Base-by-base conservation (phyloP, 2,888 invertebrate genomes). In the Cistogaster globosa region DNA sequence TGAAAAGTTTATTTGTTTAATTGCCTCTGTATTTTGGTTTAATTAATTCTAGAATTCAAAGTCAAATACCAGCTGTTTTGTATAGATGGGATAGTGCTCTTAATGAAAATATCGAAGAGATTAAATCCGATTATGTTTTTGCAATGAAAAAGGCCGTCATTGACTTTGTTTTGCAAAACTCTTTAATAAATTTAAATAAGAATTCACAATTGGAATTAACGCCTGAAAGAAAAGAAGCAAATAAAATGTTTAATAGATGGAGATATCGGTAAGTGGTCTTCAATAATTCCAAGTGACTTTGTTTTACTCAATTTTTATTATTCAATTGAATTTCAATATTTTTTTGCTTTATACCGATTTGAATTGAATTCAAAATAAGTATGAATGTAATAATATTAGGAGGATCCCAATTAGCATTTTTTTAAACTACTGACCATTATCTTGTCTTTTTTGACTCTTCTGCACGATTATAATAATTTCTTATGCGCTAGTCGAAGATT, bases 101-200 rank as follows among this genome's bases (percentile, higher is more conserved):
- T 20, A 92, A 93, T 2, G 91, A 94, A 45, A 94, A 96, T 72
- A 94, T 97, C 0, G 94, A 95, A 79, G 97, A 98, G 91, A 96
- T 97, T 92, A 95, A 96, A 87, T 95, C 97, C 85, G 97, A 97
- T 89, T 98, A 97, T 90, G 94, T 96, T 90, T 94, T 96, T 91
- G 96, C 96, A 85, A 96, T 98, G 90, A 98, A 98, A 91, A 98
- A 97, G 91, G 96, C 98, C 0, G 96, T 97, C 71, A 96, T 98
- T 0, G 98, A 98, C 93, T 98, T 97, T 91, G 97, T 98, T 0
- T 93, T 98, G 6, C 95, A 96, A 89, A 97, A 97, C 92, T 96
- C 96, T 0, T 93, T 94, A 48, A 86, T 88, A 45, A 88, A 88
- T 60, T 84, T 88, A 18, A 89, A 87, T 51, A 86, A 87, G 36